Base-by-base conservation (phyloP, 2,113 vertebrate genomes). In the Pelvicachromis taeniatus region DNA sequence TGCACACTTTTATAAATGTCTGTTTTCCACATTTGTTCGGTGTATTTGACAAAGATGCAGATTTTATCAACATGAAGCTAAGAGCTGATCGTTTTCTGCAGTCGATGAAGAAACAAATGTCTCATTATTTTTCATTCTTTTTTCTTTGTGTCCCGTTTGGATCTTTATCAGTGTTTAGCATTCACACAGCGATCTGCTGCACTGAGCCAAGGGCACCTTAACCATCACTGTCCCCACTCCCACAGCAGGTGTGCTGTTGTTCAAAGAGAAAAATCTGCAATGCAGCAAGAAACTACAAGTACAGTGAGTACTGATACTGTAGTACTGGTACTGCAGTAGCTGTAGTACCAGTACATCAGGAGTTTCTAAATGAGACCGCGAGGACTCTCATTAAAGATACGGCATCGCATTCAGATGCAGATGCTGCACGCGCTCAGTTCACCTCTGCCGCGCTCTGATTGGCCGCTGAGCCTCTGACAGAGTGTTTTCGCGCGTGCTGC, bases 121-220 rank as follows among this genome's bases (percentile, higher is more conserved):
- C 10, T 3, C 10, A 2, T n/a, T 63, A 7, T 3, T 6, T 12
- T 63, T n/a, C n/a, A n/a, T n/a, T n/a, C n/a, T n/a, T n/a, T n/a
- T n/a, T n/a, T n/a, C n/a, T n/a, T n/a, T n/a, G n/a, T n/a, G n/a
- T n/a, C n/a, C n/a, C n/a, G n/a, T n/a, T n/a, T n/a, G n/a, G n/a
- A n/a, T n/a, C n/a, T n/a, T n/a, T n/a, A n/a, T n/a, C n/a, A n/a
- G 63, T 83, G 79, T 89, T 86, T 85, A 88, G 83, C 78, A 92
- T 92, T 88, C 90, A 92, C 59, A 55, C 82, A 55, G 81, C 75
- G 35, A 82, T 50, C 52, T 87, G 63, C 78, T 84, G 79, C 83
- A 83, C 88, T 85, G 82, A 87, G 86, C 88, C 91, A 94, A 94
- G 90, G 93, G 90, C 93, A 94, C 92, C 93, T 93, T 95, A 89